These are phyloP conservation scores for Porites evermanni DNA, from an alignment of 92 coral and sea anemone genomes.

Conservation along the genomic window DNA sequence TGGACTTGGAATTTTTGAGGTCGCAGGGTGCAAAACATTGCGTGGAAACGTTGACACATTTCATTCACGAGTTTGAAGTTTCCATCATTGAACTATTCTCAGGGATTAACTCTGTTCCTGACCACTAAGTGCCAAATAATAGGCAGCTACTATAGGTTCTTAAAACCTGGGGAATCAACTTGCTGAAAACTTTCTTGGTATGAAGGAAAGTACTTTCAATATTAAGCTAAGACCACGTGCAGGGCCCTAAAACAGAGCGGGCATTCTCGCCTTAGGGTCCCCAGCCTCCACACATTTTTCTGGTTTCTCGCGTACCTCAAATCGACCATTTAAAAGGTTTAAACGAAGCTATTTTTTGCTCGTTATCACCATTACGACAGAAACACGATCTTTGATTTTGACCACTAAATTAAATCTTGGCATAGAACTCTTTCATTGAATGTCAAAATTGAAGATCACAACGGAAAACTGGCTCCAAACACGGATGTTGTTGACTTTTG, in stretches of 20 bases:
- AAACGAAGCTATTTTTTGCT: neutral
- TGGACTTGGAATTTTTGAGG: constrained; percentile 17
- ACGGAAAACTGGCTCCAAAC: neutral
- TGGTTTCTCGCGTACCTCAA: too few relatives aligned
- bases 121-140: neutral
- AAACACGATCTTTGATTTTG: constrained; percentile 10
- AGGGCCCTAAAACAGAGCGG: too few relatives aligned
- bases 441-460: neutral
- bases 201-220: neutral
- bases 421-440: neutral
- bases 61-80: constrained; percentile 20
- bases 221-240: too few relatives aligned
- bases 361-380: constrained; percentile 45
- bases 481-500: neutral
- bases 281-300: too few relatives aligned
- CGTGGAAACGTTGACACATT: constrained; percentile 25
- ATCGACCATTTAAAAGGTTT: constrained; percentile 27
- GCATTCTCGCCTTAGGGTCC: too few relatives aligned
- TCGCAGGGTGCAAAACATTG: neutral
- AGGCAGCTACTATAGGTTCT: neutral
- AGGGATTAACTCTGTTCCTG: neutral
- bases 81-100: neutral
- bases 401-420: too few relatives aligned
- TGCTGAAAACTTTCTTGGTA: neutral
- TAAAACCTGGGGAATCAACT: neutral